These are phyloP conservation scores for Tineola bisselliella DNA, from an alignment of 2,888 invertebrate genomes.

Conservation along the genomic window DNA sequence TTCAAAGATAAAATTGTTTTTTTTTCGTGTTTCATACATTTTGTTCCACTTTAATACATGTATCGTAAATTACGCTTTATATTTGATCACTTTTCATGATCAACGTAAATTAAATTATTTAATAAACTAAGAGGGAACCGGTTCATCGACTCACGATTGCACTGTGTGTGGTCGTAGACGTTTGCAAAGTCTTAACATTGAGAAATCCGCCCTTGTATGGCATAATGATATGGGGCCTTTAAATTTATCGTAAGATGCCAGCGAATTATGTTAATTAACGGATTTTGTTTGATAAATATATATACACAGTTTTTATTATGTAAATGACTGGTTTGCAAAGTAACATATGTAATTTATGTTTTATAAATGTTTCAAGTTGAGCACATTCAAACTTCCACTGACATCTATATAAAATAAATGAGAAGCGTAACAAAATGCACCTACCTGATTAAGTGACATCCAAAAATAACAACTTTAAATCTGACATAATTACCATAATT, in stretches of 20 bases:
- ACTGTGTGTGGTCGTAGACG: constrained; percentile 14
- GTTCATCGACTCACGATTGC: neutral
- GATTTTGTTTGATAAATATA: neutral
- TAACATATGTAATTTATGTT: neutral
- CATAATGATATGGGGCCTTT: constrained; percentile 23
- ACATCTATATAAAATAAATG: neutral
- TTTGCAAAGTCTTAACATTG: constrained; percentile 7
- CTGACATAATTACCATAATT: constrained; percentile 3
- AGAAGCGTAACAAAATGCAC: neutral
- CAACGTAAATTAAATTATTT: constrained; percentile 13
- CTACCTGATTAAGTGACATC: constrained; percentile 2
- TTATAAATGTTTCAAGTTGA: neutral
- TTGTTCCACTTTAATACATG: neutral
- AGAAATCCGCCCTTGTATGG: constrained; percentile 19
- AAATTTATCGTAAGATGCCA: constrained; percentile 23
- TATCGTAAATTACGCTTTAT: neutral
- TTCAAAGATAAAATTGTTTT: neutral
- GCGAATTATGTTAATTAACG: constrained; percentile 15
- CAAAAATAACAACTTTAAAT: constrained; percentile 10
- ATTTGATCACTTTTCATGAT: constrained; percentile 2
- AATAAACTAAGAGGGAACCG: neutral
- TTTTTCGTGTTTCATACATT: neutral
- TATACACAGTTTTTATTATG: neutral
- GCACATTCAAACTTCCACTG: neutral
- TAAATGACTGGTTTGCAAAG: neutral